phyloP scores from a whole-genome alignment of 2,113 vertebrate species.

The Falco punctatus region DNA sequence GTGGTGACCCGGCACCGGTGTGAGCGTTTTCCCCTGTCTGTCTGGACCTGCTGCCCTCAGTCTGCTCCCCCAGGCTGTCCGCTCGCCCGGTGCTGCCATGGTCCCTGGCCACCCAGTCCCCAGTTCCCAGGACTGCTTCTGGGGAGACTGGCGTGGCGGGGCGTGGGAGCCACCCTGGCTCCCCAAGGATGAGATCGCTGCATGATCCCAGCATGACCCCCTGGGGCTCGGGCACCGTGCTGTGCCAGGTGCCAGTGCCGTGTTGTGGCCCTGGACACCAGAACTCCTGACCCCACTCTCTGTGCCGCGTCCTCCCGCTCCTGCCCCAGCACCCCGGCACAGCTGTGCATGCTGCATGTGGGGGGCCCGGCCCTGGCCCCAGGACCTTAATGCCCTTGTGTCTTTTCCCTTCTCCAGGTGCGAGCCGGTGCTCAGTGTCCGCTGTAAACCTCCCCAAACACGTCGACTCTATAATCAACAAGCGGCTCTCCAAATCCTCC shows the following conservation, averaged over 20 bases:
- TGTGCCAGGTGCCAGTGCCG: background rate
- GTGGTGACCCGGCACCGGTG: accelerated
- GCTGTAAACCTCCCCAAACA: slow-evolving; percentile 99
- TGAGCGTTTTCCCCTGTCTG: background rate
- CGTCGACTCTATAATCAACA: slow-evolving; percentile 98
- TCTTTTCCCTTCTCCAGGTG: slow-evolving; percentile 90
- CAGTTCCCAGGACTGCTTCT: background rate
- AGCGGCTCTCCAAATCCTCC: slow-evolving; percentile 99
- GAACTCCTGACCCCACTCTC: background rate
- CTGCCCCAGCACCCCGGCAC: background rate
- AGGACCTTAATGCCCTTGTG: slow-evolving; percentile 78
- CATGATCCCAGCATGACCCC: slow-evolving; percentile 29
- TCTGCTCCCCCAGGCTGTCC: background rate
- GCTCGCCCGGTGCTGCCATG: accelerated
- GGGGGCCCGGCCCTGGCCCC: background rate
- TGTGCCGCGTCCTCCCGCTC: background rate
- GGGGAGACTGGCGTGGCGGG: accelerated
- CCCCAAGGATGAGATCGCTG: background rate
- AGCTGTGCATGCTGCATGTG: slow-evolving; percentile 63
- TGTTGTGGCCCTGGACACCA: background rate
- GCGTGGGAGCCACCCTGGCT: accelerated
- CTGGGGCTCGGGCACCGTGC: background rate
- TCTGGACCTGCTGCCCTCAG: background rate
- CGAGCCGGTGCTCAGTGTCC: slow-evolving; percentile 97
- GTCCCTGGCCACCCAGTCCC: background rate